Conservation (phyloP, 2,888 invertebrate species). For the Sinodicranocentrus sp. region DNA sequence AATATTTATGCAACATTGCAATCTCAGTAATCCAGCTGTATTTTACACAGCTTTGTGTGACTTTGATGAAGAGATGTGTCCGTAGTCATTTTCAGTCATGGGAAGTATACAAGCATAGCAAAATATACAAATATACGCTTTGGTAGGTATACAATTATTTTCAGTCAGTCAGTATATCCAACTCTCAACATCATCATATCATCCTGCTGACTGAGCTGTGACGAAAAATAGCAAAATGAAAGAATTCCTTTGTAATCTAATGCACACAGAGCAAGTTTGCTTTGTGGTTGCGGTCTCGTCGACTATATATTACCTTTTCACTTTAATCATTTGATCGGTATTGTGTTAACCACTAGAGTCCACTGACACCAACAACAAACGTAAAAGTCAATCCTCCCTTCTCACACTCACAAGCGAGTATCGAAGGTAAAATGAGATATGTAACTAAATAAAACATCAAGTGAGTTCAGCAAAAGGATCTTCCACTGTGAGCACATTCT, state of each 20-base stretch:
- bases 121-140: neutral
- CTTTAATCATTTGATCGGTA: conserved; percentile 17
- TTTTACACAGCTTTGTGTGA: conserved; percentile 59
- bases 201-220: neutral
- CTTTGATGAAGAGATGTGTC: conserved; percentile 60
- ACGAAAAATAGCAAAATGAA: conserved; percentile 45
- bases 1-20: conserved; percentile 69
- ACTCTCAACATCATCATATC: conserved; percentile 8
- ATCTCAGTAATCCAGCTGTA: conserved; percentile 61
- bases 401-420: neutral
- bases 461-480: neutral
- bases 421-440: neutral
- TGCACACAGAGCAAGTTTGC: neutral
- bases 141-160: too few species aligned
- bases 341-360: conserved; percentile 6
- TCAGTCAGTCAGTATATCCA: conserved; percentile 43
- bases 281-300: neutral
- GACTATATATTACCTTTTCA: neutral
- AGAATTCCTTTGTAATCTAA: conserved; percentile 34
- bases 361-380: conserved; percentile 14
- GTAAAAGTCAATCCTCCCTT: neutral
- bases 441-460: neutral
- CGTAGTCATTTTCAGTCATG: neutral
- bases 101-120: neutral
- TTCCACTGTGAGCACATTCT: too few species aligned